phyloP scores from a whole-genome alignment of 2,888 invertebrate species.

The Gryllus longicercus region DNA sequence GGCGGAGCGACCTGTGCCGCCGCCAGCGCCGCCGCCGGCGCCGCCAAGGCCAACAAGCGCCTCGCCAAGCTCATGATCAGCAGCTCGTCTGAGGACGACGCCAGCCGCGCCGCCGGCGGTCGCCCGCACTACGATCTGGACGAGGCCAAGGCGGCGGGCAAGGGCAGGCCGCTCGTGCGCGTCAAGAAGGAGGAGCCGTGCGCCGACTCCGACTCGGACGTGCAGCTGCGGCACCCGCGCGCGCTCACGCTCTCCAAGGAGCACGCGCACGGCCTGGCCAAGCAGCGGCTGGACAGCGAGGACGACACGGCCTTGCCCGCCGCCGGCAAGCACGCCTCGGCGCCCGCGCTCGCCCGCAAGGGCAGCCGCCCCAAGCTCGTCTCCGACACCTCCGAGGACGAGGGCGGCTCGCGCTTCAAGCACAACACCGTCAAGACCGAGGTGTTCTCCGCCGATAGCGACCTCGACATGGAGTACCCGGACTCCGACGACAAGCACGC shows the following conservation, averaged over 20 bases:
- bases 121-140: slow-evolving; percentile 38
- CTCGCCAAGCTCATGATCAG: slow-evolving; percentile 49
- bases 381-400: slow-evolving; percentile 72
- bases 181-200: slow-evolving; percentile 35
- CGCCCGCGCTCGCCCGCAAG: slow-evolving; percentile 50
- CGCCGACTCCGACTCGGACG: slow-evolving; percentile 36
- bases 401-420: slow-evolving; percentile 41
- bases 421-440: slow-evolving; percentile 35
- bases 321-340: neutral
- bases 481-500: slow-evolving; percentile 47
- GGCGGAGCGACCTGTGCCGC: slow-evolving; percentile 68
- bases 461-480: slow-evolving; percentile 53
- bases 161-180: slow-evolving; percentile 26
- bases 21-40: slow-evolving; percentile 44
- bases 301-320: slow-evolving; percentile 29
- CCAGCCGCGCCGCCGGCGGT: slow-evolving; percentile 42
- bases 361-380: slow-evolving; percentile 69
- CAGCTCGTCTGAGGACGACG: slow-evolving; percentile 57
- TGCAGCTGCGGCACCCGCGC: slow-evolving; percentile 19
- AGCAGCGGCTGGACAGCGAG: slow-evolving; percentile 40
- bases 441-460: slow-evolving; percentile 50
- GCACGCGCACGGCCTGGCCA: neutral
- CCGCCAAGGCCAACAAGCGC: slow-evolving; percentile 43
- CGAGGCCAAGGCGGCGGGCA: slow-evolving; percentile 26
- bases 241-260: neutral